Conservation (phyloP, 2,113 vertebrate species). For the Tychaedon coryphoeus region DNA sequence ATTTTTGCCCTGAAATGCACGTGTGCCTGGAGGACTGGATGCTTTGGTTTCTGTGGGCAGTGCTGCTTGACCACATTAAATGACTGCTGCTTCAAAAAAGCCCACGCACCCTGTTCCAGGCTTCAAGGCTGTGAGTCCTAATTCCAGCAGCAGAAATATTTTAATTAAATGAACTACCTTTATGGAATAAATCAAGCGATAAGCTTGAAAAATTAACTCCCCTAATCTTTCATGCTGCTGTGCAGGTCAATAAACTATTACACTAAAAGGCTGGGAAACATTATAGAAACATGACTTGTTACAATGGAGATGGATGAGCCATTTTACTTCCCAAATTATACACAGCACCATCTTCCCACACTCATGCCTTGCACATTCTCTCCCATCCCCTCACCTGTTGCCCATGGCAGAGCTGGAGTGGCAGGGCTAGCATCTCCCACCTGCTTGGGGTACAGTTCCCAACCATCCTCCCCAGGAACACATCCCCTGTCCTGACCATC, state of each 20-base stretch:
- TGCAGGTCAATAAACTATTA: slow-evolving; percentile 42
- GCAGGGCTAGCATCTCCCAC: not conserved
- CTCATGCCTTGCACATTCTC: not conserved
- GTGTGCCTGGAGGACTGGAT: not conserved
- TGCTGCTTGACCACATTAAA: not conserved
- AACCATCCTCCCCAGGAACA: not conserved
- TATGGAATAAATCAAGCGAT: slow-evolving; percentile 39
- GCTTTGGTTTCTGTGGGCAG: not conserved
- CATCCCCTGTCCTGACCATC: not conserved
- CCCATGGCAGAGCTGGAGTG: not conserved
- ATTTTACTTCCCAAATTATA: not conserved
- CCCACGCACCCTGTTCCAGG: not conserved
- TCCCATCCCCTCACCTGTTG: not conserved
- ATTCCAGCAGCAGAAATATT: slow-evolving; percentile 5
- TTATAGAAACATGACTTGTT: slow-evolving; percentile 5
- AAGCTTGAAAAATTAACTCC: slow-evolving; percentile 51
- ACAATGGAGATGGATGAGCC: not conserved
- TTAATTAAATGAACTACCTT: slow-evolving; percentile 53
- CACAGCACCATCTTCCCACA: not conserved
- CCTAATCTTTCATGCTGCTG: not conserved
- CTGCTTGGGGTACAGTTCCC: not conserved
- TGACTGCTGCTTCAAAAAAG: not conserved
- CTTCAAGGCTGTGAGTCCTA: not conserved
- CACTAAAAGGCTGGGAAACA: not conserved
- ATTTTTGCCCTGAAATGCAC: not conserved